Evolutionary conservation across 2,888 invertebrate species (phyloP), one percentile per base, ranked within the genome.

Genomic region (Halictus ligatus): DNA sequence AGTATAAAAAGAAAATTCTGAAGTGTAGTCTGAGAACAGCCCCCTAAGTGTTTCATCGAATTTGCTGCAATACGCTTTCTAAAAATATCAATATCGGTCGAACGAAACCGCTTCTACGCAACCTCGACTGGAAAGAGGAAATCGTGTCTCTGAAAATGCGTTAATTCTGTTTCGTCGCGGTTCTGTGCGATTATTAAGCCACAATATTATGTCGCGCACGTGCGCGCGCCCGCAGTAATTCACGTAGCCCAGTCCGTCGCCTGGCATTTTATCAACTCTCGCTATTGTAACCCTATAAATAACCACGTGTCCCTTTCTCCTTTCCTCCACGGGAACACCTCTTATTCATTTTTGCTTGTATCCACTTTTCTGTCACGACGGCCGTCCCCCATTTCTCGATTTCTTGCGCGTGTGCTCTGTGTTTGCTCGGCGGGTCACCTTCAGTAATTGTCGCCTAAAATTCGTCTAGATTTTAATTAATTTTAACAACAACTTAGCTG

Each of bases 231-330:
- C 67, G 76, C 80, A 80, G 88, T 83, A 89, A 89, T 86, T 88
- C 81, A 83, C 83, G 86, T 58, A 69, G 54, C 29, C 74, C 67
- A 29, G 75, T 73, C 75, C 76, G 88, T 91, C 85, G 88, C 87
- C 88, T 92, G 92, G 91, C 93, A 90, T 90, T 92, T 90, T 89
- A 92, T 93, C 92, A 92, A 92, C 92, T 91, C 89, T 88, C 91
- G 89, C 93, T 92, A 92, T 93, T 92, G 89, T 91, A 82, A 75
- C 81, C 40, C 90, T 91, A 91, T 91, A 91, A 91, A 91, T 91
- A 91, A 91, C 67, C 21, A 58, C 25, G 50, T 54, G 18, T 58
- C 75, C 54, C 46, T 73, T 13, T 48, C 35, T 64, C 58, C 75
- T 74, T 58, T 46, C 79, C 50, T 18, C 15, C 71, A 2, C 54